phyloP scores from a whole-genome alignment of 1,140 invertebrate genomes.

The Sarcophaga bullata region DNA sequence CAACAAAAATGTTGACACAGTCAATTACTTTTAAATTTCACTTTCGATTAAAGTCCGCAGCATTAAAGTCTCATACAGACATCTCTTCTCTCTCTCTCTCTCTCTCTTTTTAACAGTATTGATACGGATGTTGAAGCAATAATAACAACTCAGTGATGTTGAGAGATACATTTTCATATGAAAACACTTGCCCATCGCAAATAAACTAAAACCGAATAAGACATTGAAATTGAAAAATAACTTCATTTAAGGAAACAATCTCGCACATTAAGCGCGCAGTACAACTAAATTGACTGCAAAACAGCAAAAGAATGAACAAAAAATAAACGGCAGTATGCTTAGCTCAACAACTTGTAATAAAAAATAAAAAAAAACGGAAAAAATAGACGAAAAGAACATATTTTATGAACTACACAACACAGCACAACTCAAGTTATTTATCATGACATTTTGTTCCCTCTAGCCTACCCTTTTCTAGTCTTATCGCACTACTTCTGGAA shows the following conservation, averaged over 20 bases:
- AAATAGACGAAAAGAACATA: not conserved
- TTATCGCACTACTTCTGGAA: not conserved
- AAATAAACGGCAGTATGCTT: not conserved
- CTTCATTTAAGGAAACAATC: conserved; percentile 4
- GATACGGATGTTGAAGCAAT: too few relatives aligned
- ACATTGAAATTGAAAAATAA: conserved; percentile 6
- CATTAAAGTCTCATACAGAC: too few relatives aligned
- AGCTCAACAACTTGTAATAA: not conserved
- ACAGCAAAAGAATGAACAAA: not conserved
- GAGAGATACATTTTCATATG: too few relatives aligned
- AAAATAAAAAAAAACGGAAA: not conserved
- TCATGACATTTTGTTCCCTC: conserved; percentile 14
- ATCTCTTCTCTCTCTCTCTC: too few relatives aligned
- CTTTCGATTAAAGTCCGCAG: too few relatives aligned
- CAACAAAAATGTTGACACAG: too few relatives aligned
- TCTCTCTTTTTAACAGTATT: too few relatives aligned
- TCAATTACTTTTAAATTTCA: too few relatives aligned
- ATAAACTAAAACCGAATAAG: not conserved
- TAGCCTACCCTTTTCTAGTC: too few relatives aligned
- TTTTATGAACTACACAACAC: not conserved
- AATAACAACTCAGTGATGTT: too few relatives aligned
- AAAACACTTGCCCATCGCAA: too few relatives aligned
- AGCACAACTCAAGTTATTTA: conserved; percentile 4
- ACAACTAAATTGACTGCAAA: not conserved
- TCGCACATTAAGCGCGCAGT: not conserved